These are phyloP conservation scores for Drosophila birchii DNA, from an alignment of 2,888 invertebrate species.

Conservation along the genomic window DNA sequence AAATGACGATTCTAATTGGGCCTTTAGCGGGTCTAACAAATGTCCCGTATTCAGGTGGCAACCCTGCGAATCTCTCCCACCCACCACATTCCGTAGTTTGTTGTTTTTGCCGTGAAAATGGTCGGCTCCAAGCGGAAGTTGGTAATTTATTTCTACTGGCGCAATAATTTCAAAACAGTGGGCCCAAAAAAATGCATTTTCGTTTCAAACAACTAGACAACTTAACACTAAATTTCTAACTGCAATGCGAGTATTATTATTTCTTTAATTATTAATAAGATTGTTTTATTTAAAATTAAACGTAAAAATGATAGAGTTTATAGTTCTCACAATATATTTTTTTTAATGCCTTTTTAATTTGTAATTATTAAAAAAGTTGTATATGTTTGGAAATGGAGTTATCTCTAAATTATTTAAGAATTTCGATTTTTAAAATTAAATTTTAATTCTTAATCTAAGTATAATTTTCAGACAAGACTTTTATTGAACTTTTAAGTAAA, in stretches of 20 bases:
- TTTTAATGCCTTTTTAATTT: too few relatives aligned
- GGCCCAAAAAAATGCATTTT: constrained; percentile 1
- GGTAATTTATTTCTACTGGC: constrained; percentile 59
- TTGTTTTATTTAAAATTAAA: too few relatives aligned
- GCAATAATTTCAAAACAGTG: constrained; percentile 53
- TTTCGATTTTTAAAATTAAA: too few relatives aligned
- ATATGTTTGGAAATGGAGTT: too few relatives aligned
- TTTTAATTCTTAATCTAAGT: not conserved
- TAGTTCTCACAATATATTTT: too few relatives aligned
- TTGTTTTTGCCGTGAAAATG: constrained; percentile 44
- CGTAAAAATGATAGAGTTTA: too few relatives aligned
- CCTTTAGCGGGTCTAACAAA: constrained; percentile 46
- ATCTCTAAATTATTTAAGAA: not conserved
- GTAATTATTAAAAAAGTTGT: too few relatives aligned
- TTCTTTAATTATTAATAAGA: too few relatives aligned
- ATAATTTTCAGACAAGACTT: not conserved
- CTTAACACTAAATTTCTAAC: not conserved
- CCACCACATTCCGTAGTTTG: constrained; percentile 19
- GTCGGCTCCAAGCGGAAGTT: constrained; percentile 61
- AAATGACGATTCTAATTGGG: constrained; percentile 55
- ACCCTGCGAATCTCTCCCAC: constrained; percentile 26
- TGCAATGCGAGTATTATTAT: not conserved
- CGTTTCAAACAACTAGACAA: not conserved
- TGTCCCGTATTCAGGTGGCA: constrained; percentile 54
- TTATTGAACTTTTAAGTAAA: not conserved